Percentiles rank a stretch among this genome's conserved stretches.
Conservation (phyloP, 2,888 invertebrate genomes). For the Dasypogon diadema region DNA sequence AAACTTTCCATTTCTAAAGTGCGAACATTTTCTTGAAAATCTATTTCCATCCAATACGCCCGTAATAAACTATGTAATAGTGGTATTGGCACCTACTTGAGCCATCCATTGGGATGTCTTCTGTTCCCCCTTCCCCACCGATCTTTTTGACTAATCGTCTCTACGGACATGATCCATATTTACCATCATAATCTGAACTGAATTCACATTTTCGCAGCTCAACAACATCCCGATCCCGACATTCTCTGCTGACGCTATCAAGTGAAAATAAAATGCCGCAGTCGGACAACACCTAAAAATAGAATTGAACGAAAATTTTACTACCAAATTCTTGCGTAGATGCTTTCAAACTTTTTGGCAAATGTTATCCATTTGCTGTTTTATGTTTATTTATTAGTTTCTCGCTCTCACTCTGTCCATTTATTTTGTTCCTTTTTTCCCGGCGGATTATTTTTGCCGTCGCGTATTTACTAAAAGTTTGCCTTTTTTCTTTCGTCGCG, state of each 20-base stretch:
- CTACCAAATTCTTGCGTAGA: conserved; percentile 55
- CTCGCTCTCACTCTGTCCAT: conserved; percentile 34
- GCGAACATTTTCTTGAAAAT: conserved; percentile 17
- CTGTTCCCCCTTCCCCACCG: too few species aligned
- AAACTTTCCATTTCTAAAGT: conserved; percentile 36
- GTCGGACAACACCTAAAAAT: conserved; percentile 50
- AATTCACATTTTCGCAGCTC: neutral
- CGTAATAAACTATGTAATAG: conserved; percentile 16
- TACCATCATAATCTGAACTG: too few species aligned
- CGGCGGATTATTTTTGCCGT: conserved; percentile 34
- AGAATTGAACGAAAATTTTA: conserved; percentile 54
- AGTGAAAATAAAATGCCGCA: conserved; percentile 43
- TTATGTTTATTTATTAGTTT: conserved; percentile 38
- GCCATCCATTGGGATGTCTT: too few species aligned
- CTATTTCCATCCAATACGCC: conserved; percentile 16
- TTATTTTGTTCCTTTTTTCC: neutral
- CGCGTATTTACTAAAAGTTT: conserved; percentile 43
- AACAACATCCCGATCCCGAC: neutral
- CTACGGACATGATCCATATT: too few species aligned
- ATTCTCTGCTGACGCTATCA: conserved; percentile 40
- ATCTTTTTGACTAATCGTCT: too few species aligned
- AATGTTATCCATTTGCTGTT: conserved; percentile 19
- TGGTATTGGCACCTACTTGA: neutral
- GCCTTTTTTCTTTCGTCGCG: conserved; percentile 41
- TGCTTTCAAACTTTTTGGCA: conserved; percentile 50